A percentile compares a stretch with the other conserved stretches of the same genome.
phyloP scores from a whole-genome alignment of 2,113 vertebrate genomes.

The Barnardius zonarius region DNA sequence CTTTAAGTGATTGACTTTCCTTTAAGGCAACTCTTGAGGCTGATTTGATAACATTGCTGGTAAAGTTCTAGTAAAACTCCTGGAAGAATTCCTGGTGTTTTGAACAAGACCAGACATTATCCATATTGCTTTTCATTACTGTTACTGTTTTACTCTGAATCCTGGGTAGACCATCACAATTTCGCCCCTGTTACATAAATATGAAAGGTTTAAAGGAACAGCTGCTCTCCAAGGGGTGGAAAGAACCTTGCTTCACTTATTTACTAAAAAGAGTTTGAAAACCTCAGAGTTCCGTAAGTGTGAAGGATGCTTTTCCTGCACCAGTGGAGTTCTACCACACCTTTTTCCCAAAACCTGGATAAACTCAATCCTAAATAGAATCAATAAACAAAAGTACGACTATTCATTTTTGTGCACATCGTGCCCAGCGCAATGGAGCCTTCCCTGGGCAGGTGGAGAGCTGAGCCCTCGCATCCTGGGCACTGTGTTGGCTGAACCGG shows the following conservation, averaged over 20 bases:
- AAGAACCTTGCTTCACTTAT: neutral
- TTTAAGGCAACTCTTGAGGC: neutral
- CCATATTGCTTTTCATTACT: neutral
- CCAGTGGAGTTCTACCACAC: neutral
- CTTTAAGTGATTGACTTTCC: slow-evolving; percentile 6
- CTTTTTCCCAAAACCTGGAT: neutral
- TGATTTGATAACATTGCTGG: neutral
- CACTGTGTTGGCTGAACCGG: neutral
- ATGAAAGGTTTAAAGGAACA: neutral
- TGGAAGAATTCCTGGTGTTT: neutral
- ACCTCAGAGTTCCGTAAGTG: neutral
- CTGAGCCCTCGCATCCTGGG: neutral
- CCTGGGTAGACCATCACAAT: neutral
- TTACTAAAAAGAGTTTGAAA: neutral
- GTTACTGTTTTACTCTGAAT: neutral
- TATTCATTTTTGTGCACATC: neutral
- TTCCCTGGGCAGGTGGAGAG: neutral
- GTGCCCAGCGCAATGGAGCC: neutral
- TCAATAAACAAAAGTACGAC: neutral
- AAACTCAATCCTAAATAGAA: neutral
- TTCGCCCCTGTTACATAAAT: neutral
- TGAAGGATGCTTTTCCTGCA: neutral
- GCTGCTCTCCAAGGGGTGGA: neutral
- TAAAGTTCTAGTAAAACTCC: neutral
- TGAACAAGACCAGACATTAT: neutral